Evolutionary conservation across 2,888 invertebrate species (phyloP), one percentile per base, ranked within the genome.

Genomic region (Piscicola geometra): DNA sequence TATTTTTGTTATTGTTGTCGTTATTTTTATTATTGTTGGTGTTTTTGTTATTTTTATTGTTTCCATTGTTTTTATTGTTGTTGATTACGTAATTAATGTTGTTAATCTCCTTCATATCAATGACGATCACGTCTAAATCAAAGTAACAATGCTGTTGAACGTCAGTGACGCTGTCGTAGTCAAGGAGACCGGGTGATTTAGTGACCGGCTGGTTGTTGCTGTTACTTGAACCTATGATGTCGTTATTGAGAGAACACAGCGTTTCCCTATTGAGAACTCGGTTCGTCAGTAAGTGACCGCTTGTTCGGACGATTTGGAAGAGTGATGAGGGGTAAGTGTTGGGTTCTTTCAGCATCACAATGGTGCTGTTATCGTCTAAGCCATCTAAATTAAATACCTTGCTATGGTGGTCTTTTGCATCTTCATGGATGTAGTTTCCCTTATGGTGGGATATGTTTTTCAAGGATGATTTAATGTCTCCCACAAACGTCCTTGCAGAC

Each of bases 401-500:
- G n/a, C n/a, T n/a, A n/a, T n/a, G n/a, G n/a, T n/a, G n/a, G n/a
- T 64, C 30, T 12, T 64, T n/a, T 18, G 12, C 35, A 35, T 67
- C 35, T 5, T 67, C 35, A 2, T 35, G 2, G 33, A n/a, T 30
- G 33, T 28, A 9, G 64, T 60, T 25, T 1, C 32, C 32, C 3
- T 25, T 28, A 0, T n/a, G 28, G 30, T 70, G 30, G 30, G 28
- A 28, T 25, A 32, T 32, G 60, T 52, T 36, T 0, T 64, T 2
- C 0, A 33, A n/a, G 36, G 28, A n/a, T 33, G 28, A 0, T 33
- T 30, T 36, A 5, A 73, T 28, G 15, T 73, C 64, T 5, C 33
- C 73, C 25, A 73, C 73, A 1, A 73, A 64, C 3, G 73, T 73
- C 35, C 64, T 73, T 32, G 73, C 25, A 9, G 60, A 35, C n/a